These are phyloP conservation scores for Cyclina sinensis DNA, from an alignment of 1,140 invertebrate species.

Conservation along the genomic window DNA sequence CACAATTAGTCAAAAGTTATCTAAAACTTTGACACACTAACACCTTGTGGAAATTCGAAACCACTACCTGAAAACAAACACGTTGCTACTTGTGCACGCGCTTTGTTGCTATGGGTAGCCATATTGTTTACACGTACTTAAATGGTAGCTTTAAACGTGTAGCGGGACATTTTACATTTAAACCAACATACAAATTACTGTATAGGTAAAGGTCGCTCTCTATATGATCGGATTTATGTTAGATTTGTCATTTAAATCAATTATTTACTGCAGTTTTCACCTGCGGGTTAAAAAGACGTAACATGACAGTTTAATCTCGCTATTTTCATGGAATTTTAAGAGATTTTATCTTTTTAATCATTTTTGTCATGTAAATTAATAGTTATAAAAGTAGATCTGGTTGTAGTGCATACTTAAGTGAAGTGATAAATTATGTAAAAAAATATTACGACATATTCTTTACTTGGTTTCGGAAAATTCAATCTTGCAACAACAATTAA, in stretches of 20 bases:
- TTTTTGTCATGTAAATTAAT: not conserved
- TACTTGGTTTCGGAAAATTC: no score
- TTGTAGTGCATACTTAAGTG: no score
- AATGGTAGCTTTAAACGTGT: conserved; percentile 10
- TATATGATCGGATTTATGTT: conserved; percentile 21
- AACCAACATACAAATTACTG: not conserved
- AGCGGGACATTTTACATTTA: not conserved
- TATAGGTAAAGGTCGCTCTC: conserved; percentile 1
- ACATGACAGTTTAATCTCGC: not conserved
- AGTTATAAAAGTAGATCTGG: no score
- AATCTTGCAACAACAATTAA: no score
- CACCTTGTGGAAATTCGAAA: conserved; percentile 36
- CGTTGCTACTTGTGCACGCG: conserved; percentile 38
- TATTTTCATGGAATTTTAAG: not conserved
- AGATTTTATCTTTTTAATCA: not conserved
- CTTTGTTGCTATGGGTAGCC: conserved; percentile 56
- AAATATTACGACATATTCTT: no score
- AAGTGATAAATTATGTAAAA: no score
- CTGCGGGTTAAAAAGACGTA: not conserved
- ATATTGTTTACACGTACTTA: conserved; percentile 46
- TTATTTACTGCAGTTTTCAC: conserved; percentile 2
- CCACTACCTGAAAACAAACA: conserved; percentile 55
- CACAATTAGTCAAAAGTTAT: conserved; percentile 25
- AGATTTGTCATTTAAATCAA: conserved; percentile 7
- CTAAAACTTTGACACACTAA: conserved; percentile 12